These are phyloP conservation scores for Globodera ellingtonae DNA, from an alignment of 1,140 invertebrate genomes.

Conservation along the genomic window DNA sequence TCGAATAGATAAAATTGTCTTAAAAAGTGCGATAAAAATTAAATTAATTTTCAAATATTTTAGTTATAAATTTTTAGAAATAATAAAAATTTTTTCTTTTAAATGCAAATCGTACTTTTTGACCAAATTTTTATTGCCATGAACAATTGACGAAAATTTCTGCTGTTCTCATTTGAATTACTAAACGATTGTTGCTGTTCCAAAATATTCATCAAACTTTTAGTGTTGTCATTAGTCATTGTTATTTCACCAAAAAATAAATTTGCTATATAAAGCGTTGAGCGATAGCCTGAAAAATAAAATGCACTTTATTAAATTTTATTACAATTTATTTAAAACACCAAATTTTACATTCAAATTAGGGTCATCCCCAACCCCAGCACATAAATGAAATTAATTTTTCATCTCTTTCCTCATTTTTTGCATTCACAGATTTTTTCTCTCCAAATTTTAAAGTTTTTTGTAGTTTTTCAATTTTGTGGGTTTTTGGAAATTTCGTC, in stretches of 20 bases:
- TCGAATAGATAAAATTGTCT: slow-evolving; percentile 19
- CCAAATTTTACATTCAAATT: background rate
- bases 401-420: too few relatives aligned
- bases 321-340: background rate
- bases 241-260: background rate
- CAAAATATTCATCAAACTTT: background rate
- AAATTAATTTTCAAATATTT: background rate
- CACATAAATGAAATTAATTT: too few relatives aligned
- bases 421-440: too few relatives aligned
- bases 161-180: background rate
- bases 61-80: too few relatives aligned
- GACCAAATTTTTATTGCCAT: slow-evolving; percentile 1
- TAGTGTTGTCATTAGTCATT: background rate
- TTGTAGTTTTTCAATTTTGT: too few relatives aligned
- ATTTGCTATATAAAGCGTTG: background rate
- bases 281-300: background rate
- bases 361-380: too few relatives aligned
- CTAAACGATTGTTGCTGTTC: background rate
- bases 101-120: slow-evolving; percentile 10
- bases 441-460: too few relatives aligned
- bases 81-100: background rate
- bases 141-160: background rate
- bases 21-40: background rate
- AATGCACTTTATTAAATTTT: background rate
- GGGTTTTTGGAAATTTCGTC: too few relatives aligned